Base-by-base conservation (phyloP, 2,797 vertebrate species). In the Chaunax sp. region DNA sequence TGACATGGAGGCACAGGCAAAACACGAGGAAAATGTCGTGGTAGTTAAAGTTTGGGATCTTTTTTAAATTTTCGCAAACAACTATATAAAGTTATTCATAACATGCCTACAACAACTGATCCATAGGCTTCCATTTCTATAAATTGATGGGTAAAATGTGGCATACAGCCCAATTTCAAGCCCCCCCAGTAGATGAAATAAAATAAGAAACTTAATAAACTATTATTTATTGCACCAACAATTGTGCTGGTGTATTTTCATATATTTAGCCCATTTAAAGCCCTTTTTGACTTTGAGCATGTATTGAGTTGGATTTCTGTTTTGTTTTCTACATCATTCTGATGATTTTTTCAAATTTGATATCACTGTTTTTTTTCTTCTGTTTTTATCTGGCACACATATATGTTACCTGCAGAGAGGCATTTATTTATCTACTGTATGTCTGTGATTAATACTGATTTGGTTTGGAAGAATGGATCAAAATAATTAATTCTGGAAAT, bases 1-100 rank as follows among this genome's bases (percentile, higher is more conserved):
- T 55, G 73, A 64, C 64, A 49, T 5, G 46, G 26, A 30, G 53
- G 70, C 50, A 85, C 53, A 19, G 28, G 44, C 30, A 45, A 23
- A 55, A 41, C 58, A 37, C 22, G 15, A 59, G 30, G 5, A 15
- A 59, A 62, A 71, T 70, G 73, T 69, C 69, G 14, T 55, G 9
- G 38, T n/a, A 6, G 25, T 18, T 0, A 14, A 3, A 18, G 15
- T 23, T 33, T 43, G 1, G 9, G 13, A 2, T 30, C 28, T 9
- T 30, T 30, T 30, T 30, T 9, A n/a, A n/a, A n/a, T n/a, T n/a
- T n/a, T n/a, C n/a, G n/a, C 2, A 30, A 30, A 30, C 9, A 30
- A 30, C 28, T 5, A 30, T 30, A 2, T n/a, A n/a, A n/a, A n/a
- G n/a, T 26, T 0, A 6, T 35, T 35, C 23, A 12, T 50, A 28